Conservation (phyloP, 2,888 invertebrate genomes). For the Melinaea menophilus region DNA sequence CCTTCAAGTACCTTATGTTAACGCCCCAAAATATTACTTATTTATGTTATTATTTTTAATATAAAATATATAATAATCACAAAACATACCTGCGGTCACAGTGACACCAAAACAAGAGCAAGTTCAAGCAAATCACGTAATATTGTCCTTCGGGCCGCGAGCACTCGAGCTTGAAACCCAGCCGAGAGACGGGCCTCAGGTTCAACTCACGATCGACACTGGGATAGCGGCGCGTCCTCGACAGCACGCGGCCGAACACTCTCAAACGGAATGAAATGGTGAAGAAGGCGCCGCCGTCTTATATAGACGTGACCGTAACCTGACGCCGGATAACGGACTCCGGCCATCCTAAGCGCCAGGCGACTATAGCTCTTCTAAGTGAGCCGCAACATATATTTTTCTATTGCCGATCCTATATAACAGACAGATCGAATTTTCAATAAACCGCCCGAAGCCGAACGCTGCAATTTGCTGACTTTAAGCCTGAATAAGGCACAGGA, state of each 20-base stretch:
- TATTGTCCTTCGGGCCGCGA: constrained; percentile 59
- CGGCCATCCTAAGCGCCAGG: constrained; percentile 46
- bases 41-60: background rate
- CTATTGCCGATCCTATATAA: constrained; percentile 47
- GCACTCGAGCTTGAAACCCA: constrained; percentile 59
- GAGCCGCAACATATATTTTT: constrained; percentile 15
- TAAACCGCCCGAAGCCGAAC: constrained; percentile 70
- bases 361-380: constrained; percentile 46
- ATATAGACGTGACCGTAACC: constrained; percentile 77
- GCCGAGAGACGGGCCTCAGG: constrained; percentile 44
- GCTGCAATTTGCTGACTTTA: constrained; percentile 67
- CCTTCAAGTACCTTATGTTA: no score
- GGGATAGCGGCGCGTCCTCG: constrained; percentile 42
- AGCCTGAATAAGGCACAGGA: constrained; percentile 52
- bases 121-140: constrained; percentile 64
- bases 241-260: constrained; percentile 60
- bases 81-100: constrained; percentile 40
- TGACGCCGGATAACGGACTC: constrained; percentile 77
- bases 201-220: constrained; percentile 51
- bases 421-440: constrained; percentile 74
- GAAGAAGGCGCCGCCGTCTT: constrained; percentile 76
- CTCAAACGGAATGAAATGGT: constrained; percentile 77
- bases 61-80: constrained; percentile 9
- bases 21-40: background rate
- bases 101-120: constrained; percentile 49